phyloP scores from a whole-genome alignment of 37 sponge, comb jelly and placozoan genomes.

The Chondrosia reniformis region DNA sequence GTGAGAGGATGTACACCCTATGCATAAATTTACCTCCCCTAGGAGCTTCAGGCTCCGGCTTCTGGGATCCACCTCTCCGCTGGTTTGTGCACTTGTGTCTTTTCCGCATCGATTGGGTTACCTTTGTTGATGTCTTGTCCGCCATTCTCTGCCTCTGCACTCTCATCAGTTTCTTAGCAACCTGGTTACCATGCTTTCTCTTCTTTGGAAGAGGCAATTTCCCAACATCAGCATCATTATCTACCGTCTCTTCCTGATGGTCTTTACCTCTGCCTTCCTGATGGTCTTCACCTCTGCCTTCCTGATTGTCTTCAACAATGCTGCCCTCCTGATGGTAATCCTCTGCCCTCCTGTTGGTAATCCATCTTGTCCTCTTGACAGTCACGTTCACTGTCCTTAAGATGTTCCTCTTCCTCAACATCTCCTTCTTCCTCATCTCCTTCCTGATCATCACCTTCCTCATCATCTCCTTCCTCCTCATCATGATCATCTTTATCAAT shows the following conservation, averaged over 20 bases:
- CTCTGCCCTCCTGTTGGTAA: too few species aligned
- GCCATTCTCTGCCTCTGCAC: background rate
- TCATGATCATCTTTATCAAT: background rate
- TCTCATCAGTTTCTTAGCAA: background rate
- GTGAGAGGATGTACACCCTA: too few species aligned
- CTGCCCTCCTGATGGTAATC: too few species aligned
- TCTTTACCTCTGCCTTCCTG: background rate
- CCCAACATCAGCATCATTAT: background rate
- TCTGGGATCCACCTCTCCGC: slow-evolving; percentile 12
- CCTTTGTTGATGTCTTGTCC: background rate
- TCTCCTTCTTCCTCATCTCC: background rate
- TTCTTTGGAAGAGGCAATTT: background rate
- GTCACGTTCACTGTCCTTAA: too few species aligned
- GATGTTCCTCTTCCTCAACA: background rate
- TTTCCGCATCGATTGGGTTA: background rate
- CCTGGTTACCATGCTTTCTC: background rate
- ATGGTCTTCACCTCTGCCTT: background rate
- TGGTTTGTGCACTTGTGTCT: background rate
- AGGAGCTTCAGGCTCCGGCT: too few species aligned
- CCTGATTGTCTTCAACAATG: background rate
- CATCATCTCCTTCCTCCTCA: background rate
- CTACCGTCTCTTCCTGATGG: background rate
- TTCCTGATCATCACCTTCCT: background rate
- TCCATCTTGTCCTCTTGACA: too few species aligned
- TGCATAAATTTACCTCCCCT: too few species aligned